A percentile compares a stretch with the other conserved stretches of the same genome.
Conservation (phyloP, 2,888 invertebrate genomes). For the Himalopsyche kuldschensis region DNA sequence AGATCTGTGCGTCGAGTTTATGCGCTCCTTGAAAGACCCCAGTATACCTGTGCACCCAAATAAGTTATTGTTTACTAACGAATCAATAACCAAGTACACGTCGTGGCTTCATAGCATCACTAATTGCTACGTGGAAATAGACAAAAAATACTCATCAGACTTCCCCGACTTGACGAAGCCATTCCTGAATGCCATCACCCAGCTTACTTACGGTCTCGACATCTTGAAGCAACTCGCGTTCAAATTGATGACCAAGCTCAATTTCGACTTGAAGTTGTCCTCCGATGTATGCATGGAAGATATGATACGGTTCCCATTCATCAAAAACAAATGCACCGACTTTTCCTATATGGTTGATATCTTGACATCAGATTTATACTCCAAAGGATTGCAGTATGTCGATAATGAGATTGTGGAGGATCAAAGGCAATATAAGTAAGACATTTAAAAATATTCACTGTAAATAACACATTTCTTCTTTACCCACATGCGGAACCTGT, state of each 20-base stretch:
- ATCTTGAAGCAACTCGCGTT: conserved; percentile 58
- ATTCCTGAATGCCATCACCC: conserved; percentile 67
- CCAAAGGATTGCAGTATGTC: neutral
- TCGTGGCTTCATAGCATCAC: conserved; percentile 60
- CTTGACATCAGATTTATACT: conserved; percentile 47
- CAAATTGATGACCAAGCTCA: conserved; percentile 51
- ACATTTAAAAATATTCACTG: neutral
- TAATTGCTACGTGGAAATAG: conserved; percentile 60
- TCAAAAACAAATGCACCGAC: conserved; percentile 45
- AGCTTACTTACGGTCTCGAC: conserved; percentile 67
- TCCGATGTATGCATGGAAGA: conserved; percentile 48
- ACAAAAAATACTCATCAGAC: conserved; percentile 60
- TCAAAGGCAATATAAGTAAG: neutral
- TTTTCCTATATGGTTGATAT: conserved; percentile 52
- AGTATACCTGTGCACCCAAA: neutral
- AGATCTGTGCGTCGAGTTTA: conserved; percentile 9
- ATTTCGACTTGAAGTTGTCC: too few relatives aligned
- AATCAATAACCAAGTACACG: conserved; percentile 50
- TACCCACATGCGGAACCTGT: too few relatives aligned
- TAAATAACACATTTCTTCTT: neutral
- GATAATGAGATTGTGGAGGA: conserved; percentile 47
- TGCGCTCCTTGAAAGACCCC: neutral
- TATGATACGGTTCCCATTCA: conserved; percentile 58
- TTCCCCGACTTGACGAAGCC: conserved; percentile 81
- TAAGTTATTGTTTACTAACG: conserved; percentile 34